Conservation (phyloP, 2,113 vertebrate genomes). For the Microcebus tavaratra region DNA sequence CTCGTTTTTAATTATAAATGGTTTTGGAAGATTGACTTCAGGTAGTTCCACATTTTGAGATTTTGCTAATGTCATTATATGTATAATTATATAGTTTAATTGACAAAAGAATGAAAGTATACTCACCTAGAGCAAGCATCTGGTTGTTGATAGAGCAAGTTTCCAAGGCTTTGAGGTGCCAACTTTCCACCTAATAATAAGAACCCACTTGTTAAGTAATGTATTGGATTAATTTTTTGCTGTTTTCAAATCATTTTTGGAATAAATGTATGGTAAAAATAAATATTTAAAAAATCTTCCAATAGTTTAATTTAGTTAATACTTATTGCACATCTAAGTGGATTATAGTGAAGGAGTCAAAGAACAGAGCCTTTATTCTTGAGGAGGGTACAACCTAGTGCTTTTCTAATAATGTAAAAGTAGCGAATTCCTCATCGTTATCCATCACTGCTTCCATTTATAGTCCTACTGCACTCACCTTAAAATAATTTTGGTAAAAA, state of each 20-base stretch:
- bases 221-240: background rate
- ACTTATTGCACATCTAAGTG: background rate
- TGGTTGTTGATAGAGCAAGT: slow-evolving; percentile 91
- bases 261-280: background rate
- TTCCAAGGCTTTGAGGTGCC: slow-evolving; percentile 90
- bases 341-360: background rate
- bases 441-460: background rate
- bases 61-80: background rate
- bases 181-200: slow-evolving; percentile 91
- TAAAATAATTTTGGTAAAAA: background rate
- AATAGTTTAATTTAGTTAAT: slow-evolving; percentile 27
- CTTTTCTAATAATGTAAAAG: background rate
- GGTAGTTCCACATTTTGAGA: background rate
- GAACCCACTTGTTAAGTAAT: slow-evolving; percentile 45
- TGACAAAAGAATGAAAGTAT: background rate
- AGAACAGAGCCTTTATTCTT: background rate
- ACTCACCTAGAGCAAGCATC: slow-evolving; percentile 89
- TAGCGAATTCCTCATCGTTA: background rate
- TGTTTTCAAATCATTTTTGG: background rate
- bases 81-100: background rate
- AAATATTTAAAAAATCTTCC: background rate
- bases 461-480: background rate
- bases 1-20: background rate
- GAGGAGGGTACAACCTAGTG: background rate
- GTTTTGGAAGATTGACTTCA: slow-evolving; percentile 9